Base-by-base conservation (phyloP, 2,113 vertebrate species). In the Cyprinodon variegatus region DNA sequence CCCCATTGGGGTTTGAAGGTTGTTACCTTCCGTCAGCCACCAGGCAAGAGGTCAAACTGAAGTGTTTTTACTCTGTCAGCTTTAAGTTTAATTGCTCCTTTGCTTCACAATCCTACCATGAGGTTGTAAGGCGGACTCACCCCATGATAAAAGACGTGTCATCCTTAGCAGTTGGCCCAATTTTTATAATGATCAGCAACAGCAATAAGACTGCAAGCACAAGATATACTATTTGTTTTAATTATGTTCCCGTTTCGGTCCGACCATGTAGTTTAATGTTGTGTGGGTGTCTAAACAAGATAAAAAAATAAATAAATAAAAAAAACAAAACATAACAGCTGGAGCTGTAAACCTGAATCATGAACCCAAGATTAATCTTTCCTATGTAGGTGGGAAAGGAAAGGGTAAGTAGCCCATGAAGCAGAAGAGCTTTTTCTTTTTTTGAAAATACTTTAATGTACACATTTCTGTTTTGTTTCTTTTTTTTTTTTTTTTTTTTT, bases 31-130 rank as follows among this genome's bases (percentile, higher is more conserved):
- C 80, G 70, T 75, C 59, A 13, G 57, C 63, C 22, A 0, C 63
- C 22, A 48, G 74, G 65, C 60, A 15, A 69, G 62, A 85, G 87
- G 85, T 92, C 86, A 88, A 22, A 73, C 74, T 68, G 11, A 75
- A 80, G 80, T 72, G 76, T 86, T 86, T 87, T 71, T 75, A 57
- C 68, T 40, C 76, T 83, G 73, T 87, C 88, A 85, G 83, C 78
- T 62, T 73, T 76, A 59, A 39, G 14, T 81, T 78, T 86, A 83
- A 90, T 89, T 77, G 84, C 83, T 61, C 45, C 61, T 68, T 61
- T 5, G 61, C 73, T 78, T 65, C 29, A 75, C 65, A 66, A 9
- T 61, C 74, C 36, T 29, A 61, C 62, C 70, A 46, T 69, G 39
- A 81, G 70, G 73, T 84, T 78, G 39, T 11, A 38, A 62, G 71